Base-by-base conservation (phyloP, 2,888 invertebrate genomes). In the Leptothorax acervorum region DNA sequence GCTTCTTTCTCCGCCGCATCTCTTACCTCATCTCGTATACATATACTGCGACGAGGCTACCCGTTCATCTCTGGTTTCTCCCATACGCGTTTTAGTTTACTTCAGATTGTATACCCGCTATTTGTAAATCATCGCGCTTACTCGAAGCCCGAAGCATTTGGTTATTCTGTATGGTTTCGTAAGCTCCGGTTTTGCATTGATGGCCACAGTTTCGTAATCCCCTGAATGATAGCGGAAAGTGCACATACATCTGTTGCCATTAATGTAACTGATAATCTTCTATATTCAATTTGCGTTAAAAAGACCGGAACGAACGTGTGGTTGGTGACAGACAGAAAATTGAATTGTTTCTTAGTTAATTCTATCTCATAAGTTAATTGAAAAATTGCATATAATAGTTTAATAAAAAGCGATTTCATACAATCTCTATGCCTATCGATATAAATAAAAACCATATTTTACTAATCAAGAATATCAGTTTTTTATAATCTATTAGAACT, bases 1-100 rank as follows among this genome's bases (percentile, higher is more conserved):
- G 81, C 57, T 73, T 70, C 83, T 82, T 78, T 62, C 88, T 78
- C 55, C 18, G 68, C 65, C 51, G 62, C 73, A 70, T 76, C 65
- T 83, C 70, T 74, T 35, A 51, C n/a, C 57, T 71, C 75, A 73
- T 39, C 78, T 78, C n/a, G 45, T 78, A n/a, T 63, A 35, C 6
- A 35, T 35, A 23, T 39, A 15, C 48, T 28, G 23, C 15, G 53
- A 79, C 57, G 31, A 66, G 45, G 28, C 45, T 57, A 57, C 23
- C 45, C 70, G 70, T 70, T 70, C 70, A 39, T 79, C 60, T 70
- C 60, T 35, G 23, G 57, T 48, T 39, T 60, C 57, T 35, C 35
- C 35, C 28, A 45, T 45, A 68, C 51, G 55, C 68, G 70, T 70
- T 55, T 79, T 31, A 6, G 23, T 76, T 76, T 66, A 66, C 42